A percentile compares a stretch with the other conserved stretches of the same genome.
Conservation (phyloP, 2,888 invertebrate species). For the Therioaphis trifolii region DNA sequence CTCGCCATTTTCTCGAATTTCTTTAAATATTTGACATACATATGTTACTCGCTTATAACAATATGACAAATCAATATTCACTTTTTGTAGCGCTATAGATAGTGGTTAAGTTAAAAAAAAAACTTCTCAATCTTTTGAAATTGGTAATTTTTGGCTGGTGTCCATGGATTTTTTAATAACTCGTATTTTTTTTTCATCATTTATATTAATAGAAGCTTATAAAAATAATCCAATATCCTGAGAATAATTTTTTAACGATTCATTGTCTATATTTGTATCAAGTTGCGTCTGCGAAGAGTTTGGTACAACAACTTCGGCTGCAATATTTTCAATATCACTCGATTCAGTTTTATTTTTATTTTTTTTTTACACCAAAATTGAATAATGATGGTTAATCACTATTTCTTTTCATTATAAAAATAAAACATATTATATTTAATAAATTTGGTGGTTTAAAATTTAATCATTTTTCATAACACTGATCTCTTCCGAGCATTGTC, state of each 20-base stretch:
- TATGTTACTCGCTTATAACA: too few species aligned
- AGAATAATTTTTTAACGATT: constrained; percentile 11
- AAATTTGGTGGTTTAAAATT: too few species aligned
- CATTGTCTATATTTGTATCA: constrained; percentile 17
- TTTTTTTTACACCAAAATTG: constrained; percentile 19
- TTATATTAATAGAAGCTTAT: constrained; percentile 23
- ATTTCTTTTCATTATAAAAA: too few species aligned
- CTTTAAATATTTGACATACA: constrained; percentile 5
- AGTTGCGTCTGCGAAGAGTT: constrained; percentile 26
- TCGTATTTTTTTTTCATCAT: constrained; percentile 15
- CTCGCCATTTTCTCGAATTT: constrained; percentile 19
- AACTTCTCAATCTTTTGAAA: too few species aligned
- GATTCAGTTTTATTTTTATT: constrained; percentile 29
- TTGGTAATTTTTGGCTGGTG: constrained; percentile 28
- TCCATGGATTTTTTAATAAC: constrained; percentile 12
- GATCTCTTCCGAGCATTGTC: too few species aligned
- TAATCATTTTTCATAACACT: too few species aligned
- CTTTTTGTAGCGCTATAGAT: too few species aligned
- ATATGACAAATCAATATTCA: too few species aligned
- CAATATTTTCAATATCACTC: constrained; percentile 31
- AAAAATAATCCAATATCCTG: constrained; percentile 27
- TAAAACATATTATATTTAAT: too few species aligned
- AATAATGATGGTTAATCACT: constrained; percentile 18
- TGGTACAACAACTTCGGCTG: constrained; percentile 31
- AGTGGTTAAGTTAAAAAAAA: too few species aligned